A percentile compares a stretch with the other conserved stretches of the same genome.
phyloP scores from a whole-genome alignment of 2,113 vertebrate genomes.

The Nansenia antarctica region DNA sequence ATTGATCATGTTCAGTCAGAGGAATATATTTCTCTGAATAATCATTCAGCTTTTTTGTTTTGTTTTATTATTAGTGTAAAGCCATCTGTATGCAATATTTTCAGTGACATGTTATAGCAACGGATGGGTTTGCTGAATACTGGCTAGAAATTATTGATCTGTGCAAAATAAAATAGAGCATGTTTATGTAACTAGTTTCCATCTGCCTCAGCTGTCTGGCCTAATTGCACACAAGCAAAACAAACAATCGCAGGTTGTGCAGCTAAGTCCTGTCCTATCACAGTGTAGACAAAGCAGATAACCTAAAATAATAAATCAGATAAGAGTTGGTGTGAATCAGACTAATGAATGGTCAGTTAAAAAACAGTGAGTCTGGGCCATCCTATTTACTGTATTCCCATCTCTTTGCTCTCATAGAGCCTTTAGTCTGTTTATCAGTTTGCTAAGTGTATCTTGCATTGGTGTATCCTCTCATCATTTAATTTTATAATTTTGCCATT shows the following conservation, averaged over 20 bases:
- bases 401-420: neutral
- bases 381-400: neutral
- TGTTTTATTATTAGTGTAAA: too few relatives aligned
- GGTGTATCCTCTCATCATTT: neutral
- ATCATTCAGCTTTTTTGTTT: too few relatives aligned
- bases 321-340: conserved; percentile 4
- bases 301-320: conserved; percentile 2
- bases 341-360: neutral
- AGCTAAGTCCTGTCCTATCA: too few relatives aligned
- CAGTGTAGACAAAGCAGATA: conserved; percentile 28
- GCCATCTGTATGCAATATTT: too few relatives aligned
- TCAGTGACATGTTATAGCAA: too few relatives aligned
- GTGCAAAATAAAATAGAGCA: conserved; percentile 52
- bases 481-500: neutral
- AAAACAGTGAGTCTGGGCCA: neutral
- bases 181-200: conserved; percentile 74
- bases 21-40: too few relatives aligned
- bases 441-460: neutral
- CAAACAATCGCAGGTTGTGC: conserved; percentile 51
- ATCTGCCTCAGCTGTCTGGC: conserved; percentile 56
- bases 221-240: conserved; percentile 59
- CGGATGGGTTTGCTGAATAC: conserved; percentile 13
- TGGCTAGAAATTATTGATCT: conserved; percentile 57
- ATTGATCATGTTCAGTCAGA: too few relatives aligned
- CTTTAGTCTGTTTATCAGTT: neutral